Conservation (phyloP, 2,113 vertebrate genomes). For the Loxodonta africana region DNA sequence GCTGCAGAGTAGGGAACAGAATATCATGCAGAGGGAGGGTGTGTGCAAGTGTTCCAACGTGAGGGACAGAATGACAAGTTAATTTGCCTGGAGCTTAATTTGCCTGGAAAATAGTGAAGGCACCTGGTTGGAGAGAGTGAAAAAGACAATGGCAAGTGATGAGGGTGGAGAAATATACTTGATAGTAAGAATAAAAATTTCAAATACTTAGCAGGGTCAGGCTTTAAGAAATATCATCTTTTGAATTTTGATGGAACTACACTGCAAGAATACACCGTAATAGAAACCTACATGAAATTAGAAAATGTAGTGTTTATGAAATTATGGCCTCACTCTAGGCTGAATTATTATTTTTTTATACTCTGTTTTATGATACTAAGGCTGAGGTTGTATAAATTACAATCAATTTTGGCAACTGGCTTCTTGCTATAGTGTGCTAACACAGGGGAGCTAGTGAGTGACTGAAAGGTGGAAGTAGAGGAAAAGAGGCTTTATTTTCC, state of each 20-base stretch:
- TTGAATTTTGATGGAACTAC: slow-evolving; percentile 10
- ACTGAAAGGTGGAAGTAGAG: background rate
- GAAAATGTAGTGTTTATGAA: background rate
- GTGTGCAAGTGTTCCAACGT: fast-evolving
- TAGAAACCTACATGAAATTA: background rate
- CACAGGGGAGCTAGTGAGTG: background rate
- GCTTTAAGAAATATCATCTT: background rate
- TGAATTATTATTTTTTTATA: no score
- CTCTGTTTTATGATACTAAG: no score
- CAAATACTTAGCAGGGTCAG: background rate
- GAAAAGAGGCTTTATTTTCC: background rate
- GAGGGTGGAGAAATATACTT: background rate
- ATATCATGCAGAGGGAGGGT: background rate
- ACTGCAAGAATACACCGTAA: background rate
- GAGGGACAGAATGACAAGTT: background rate
- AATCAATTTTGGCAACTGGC: background rate
- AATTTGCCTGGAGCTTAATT: background rate
- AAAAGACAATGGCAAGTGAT: background rate
- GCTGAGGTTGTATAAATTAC: background rate
- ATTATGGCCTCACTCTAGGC: background rate
- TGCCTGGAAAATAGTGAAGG: background rate
- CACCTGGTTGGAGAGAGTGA: background rate
- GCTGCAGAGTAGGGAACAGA: background rate
- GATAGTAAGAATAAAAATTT: background rate
- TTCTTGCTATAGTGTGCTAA: background rate